Evolutionary conservation across 2,797 vertebrate genomes (phyloP).

Genomic region (Neoniphon sammara): DNA sequence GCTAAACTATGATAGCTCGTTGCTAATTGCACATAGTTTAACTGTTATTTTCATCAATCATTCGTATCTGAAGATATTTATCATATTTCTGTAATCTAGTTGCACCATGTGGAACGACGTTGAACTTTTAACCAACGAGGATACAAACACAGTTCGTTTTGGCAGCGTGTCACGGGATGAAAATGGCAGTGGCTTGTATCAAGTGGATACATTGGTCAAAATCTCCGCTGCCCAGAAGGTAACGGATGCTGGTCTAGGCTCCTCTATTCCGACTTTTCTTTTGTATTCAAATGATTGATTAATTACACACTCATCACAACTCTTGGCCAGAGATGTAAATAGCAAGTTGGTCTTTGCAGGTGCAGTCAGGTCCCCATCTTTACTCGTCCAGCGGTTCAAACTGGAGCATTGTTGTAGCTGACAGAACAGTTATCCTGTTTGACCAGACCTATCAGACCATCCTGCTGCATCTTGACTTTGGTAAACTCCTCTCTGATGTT

Average conservation of each 20-base stretch:
- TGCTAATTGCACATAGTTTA: no score
- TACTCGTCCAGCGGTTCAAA: slow-evolving; percentile 80
- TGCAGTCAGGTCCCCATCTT: slow-evolving; percentile 81
- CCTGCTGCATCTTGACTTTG: slow-evolving; percentile 89
- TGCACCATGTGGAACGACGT: slow-evolving; percentile 90
- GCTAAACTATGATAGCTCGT: no score
- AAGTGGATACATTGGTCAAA: slow-evolving; percentile 89
- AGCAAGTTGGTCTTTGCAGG: slow-evolving; percentile 74
- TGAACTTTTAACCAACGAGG: slow-evolving; percentile 91
- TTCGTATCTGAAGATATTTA: no score
- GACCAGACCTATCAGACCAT: slow-evolving; percentile 88
- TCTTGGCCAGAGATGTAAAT: not conserved
- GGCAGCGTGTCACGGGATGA: slow-evolving; percentile 81
- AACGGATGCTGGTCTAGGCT: slow-evolving; percentile 4
- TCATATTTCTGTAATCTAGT: not conserved
- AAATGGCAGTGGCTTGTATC: slow-evolving; percentile 88
- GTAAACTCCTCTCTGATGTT: slow-evolving; percentile 73
- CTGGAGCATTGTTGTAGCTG: slow-evolving; percentile 88
- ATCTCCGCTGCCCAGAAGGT: slow-evolving; percentile 89
- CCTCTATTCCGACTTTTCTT: no score
- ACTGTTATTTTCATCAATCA: not conserved
- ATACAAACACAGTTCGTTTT: slow-evolving; percentile 85
- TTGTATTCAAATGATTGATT: not conserved
- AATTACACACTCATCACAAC: not conserved
- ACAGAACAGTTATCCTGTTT: slow-evolving; percentile 91